Conservation (phyloP, 2,797 vertebrate genomes). For the Tarsius wallacei region DNA sequence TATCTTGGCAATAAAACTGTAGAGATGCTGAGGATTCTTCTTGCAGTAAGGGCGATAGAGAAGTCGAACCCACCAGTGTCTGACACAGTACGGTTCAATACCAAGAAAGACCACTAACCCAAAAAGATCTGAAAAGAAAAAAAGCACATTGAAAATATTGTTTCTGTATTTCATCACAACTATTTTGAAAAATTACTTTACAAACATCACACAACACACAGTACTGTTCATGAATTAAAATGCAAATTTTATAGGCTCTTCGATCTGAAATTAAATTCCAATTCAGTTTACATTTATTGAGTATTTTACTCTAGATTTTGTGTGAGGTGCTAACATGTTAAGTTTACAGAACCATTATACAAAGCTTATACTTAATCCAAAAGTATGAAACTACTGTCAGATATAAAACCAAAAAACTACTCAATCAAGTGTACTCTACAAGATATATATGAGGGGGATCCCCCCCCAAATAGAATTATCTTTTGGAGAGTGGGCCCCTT, state of each 20-base stretch:
- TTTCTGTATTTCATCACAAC: background rate
- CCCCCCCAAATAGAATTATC: too few relatives aligned
- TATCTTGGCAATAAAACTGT: constrained; percentile 95
- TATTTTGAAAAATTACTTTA: background rate
- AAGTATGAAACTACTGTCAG: background rate
- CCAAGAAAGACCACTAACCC: constrained; percentile 98
- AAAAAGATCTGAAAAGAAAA: constrained; percentile 94
- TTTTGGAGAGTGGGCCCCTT: too few relatives aligned
- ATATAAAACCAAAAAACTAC: constrained; percentile 1
- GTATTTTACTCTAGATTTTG: background rate
- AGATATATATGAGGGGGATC: background rate
- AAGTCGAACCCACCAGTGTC: constrained; percentile 98
- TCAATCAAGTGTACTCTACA: background rate
- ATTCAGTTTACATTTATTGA: background rate
- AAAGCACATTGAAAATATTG: background rate
- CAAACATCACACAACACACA: background rate
- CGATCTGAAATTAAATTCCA: constrained; percentile 27
- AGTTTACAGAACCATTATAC: background rate
- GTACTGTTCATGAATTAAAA: constrained; percentile 25
- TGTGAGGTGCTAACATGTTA: background rate
- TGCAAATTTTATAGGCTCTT: background rate
- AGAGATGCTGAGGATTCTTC: constrained; percentile 95
- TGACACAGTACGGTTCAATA: constrained; percentile 98
- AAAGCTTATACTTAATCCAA: constrained; percentile 18
- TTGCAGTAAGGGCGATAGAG: constrained; percentile 97